Base-by-base conservation (phyloP, 2,113 vertebrate species). In the Saiga tatarica region DNA sequence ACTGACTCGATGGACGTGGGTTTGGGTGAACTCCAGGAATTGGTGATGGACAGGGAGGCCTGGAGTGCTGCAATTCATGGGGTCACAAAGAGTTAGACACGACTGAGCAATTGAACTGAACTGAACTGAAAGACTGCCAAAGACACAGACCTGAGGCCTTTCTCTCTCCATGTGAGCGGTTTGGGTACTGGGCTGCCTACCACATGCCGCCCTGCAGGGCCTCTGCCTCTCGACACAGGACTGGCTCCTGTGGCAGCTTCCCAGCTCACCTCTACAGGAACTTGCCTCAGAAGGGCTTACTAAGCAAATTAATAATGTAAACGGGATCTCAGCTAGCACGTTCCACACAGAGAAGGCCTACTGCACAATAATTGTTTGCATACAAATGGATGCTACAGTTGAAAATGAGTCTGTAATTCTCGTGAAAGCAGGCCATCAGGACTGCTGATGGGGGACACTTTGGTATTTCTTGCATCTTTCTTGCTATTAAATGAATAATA, bases 281-380 rank as follows among this genome's bases (percentile, higher is more conserved):
- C 96, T 96, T 98, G 97, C 96, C 95, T 83, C 64, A 55, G 95
- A 94, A 97, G 64, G 96, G 94, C 15, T 52, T 52, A 52, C 64
- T 64, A 94, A 96, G 79, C 85, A 96, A 97, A 97, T 98, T 97
- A 98, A 97, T 97, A 97, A 98, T 94, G 96, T 91, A 97, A 98
- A 97, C 3, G 25, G 95, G 97, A 96, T 86, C 67, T 71, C 74
- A 91, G 96, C 90, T n/a, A 87, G 94, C 60, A 12, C 91, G 84
- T 97, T 92, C 76, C 2, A 0, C 7, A 88, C 87, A 60, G 79
- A 17, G 86, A 95, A 96, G 85, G 92, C 88, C 94, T 96, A 16
- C 64, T 91, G 94, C 97, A 94, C 96, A 83, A 17, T 95, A 95
- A 96, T 83, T 93, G 94, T 96, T 94, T 97, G 96, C 92, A 94